phyloP scores from a whole-genome alignment of 2,888 invertebrate genomes.

The Brassicogethes aeneus region DNA sequence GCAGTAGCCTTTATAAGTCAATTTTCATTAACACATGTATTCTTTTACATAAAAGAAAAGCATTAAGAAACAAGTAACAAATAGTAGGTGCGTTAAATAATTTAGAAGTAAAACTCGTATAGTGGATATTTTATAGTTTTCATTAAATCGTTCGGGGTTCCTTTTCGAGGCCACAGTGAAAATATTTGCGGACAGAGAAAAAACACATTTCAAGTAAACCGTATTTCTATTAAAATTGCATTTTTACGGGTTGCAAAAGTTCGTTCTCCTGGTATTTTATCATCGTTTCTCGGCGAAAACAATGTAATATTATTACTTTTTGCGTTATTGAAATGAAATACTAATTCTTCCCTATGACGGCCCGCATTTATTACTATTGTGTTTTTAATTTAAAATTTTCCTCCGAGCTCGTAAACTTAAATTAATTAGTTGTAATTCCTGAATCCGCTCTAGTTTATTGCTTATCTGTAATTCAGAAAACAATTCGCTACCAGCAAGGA shows the following conservation, averaged over 20 bases:
- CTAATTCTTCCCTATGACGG: constrained; percentile 25
- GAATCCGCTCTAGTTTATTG: background rate
- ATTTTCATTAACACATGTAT: no score
- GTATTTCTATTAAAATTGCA: constrained; percentile 34
- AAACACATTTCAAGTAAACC: constrained; percentile 26
- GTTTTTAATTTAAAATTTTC: constrained; percentile 11
- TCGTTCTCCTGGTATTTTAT: constrained; percentile 33
- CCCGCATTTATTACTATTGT: constrained; percentile 10
- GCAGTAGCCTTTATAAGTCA: no score
- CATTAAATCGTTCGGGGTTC: constrained; percentile 27
- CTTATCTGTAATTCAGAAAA: background rate
- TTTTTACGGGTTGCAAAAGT: constrained; percentile 32
- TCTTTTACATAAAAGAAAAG: no score
- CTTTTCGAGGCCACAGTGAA: constrained; percentile 25
- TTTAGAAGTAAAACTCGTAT: constrained; percentile 21
- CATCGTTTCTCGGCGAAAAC: constrained; percentile 34
- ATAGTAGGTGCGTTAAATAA: constrained; percentile 25
- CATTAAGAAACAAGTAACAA: constrained; percentile 25
- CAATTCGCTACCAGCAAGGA: background rate
- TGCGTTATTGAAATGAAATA: constrained; percentile 31
- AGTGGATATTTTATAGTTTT: constrained; percentile 29
- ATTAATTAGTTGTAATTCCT: constrained; percentile 1
- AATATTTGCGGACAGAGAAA: constrained; percentile 27
- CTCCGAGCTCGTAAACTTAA: background rate
- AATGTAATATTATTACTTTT: constrained; percentile 35